These are phyloP conservation scores for Platycnemis pennipes DNA, from an alignment of 2,888 invertebrate genomes.

Conservation along the genomic window DNA sequence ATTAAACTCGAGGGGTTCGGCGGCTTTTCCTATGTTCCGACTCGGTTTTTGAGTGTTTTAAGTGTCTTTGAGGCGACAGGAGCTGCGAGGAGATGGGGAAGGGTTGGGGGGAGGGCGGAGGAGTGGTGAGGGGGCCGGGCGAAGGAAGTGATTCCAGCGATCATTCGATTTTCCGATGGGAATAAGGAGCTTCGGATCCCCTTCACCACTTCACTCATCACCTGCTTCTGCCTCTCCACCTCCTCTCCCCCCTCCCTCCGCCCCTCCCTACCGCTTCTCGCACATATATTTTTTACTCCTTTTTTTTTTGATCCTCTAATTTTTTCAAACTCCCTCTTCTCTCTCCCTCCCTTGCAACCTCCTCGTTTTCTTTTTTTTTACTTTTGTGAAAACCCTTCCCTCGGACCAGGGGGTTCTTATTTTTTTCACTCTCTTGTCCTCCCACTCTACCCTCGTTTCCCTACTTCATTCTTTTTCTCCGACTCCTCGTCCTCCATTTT, in stretches of 20 bases:
- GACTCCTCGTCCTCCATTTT: not conserved
- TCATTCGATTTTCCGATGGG: constrained; percentile 57
- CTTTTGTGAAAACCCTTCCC: not conserved
- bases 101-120: not conserved
- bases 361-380: not conserved
- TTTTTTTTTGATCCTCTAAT: not conserved
- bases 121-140: not conserved
- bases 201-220: constrained; percentile 53
- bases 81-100: not conserved
- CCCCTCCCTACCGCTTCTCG: not conserved
- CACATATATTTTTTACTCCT: not conserved
- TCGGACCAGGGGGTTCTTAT: not conserved
- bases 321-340: not conserved
- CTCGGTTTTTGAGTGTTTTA: constrained; percentile 53
- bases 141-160: constrained; percentile 50
- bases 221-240: constrained; percentile 37
- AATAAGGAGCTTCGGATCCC: constrained; percentile 58
- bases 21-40: constrained; percentile 61
- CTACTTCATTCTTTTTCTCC: constrained; percentile 38
- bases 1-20: constrained; percentile 59
- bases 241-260: not conserved
- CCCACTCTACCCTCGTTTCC: not conserved
- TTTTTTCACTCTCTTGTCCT: not conserved
- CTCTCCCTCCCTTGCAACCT: not conserved
- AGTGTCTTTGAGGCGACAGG: constrained; percentile 55